Evolutionary conservation across 2,888 invertebrate species (phyloP), one percentile per base, ranked within the genome.

Genomic region (Crepidodera aurea): DNA sequence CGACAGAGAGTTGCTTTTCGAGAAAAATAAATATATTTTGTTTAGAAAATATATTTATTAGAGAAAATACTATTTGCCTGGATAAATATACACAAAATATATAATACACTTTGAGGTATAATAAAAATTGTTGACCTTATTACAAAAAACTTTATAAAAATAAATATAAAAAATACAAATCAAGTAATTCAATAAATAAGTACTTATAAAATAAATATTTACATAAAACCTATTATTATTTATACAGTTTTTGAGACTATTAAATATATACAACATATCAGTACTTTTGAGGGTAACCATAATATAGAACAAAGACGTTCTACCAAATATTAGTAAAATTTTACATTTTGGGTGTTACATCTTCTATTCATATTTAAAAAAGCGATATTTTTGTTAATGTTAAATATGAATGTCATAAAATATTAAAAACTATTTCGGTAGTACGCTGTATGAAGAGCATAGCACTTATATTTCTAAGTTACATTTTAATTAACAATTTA

Each of bases 241-340:
- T 50, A 40, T 63, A 53, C 53, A 53, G 32, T 42, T 37, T 12
- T 18, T 25, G 22, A 60, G 22, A 46, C 22, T 25, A 57, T 51
- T 44, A 51, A 42, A 53, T 62, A 65, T 62, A 51, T 65, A 68
- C 62, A 64, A 51, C 51, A 57, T 51, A 65, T 69, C 71, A 71
- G 71, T 71, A 71, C 71, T 67, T 66, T 68, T 65, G 60, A 64
- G 67, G 66, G 69, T 69, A 71, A 69, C 69, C 65, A 71, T 66
- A 48, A 48, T 15, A 25, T 50, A 48, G 12, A 57, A 57, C 18
- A 25, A 25, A 44, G 13, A 18, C 25, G 55, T 55, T 13, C 37
- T 18, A 22, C 12, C 18, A 51, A 51, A 51, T 32, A 39, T 39
- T 12, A n/a, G n/a, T n/a, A n/a, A n/a, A n/a, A n/a, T n/a, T n/a